Evolutionary conservation across 1,140 invertebrate species (phyloP).

Genomic region (Portunus trituberculatus): DNA sequence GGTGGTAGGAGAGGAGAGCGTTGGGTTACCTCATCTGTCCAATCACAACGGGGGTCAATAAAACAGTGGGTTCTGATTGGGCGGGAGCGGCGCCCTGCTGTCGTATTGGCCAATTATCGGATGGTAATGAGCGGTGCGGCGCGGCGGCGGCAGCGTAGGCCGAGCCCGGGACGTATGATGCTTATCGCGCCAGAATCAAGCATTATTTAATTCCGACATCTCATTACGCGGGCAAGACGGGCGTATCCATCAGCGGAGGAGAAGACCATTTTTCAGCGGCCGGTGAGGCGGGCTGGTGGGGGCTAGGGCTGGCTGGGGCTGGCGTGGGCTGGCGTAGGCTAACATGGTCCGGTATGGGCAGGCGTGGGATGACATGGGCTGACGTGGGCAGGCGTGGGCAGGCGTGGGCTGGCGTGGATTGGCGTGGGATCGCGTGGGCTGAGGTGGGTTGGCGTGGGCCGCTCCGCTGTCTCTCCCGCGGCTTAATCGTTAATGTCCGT

Average conservation of each 20-base stretch:
- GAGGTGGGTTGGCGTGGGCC: neutral
- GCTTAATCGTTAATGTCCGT: slow-evolving; percentile 75
- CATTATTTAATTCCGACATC: slow-evolving; percentile 76
- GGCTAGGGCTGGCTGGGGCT: no score
- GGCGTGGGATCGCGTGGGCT: no score
- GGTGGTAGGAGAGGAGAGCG: neutral
- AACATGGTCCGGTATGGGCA: no score
- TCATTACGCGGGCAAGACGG: slow-evolving; percentile 68
- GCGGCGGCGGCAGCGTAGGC: slow-evolving; percentile 33
- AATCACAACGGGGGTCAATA: slow-evolving; percentile 73
- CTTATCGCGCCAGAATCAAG: slow-evolving; percentile 70
- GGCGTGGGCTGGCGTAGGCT: neutral
- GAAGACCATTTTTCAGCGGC: slow-evolving; percentile 53
- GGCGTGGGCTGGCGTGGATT: no score
- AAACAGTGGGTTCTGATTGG: slow-evolving; percentile 71
- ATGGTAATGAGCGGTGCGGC: slow-evolving; percentile 72
- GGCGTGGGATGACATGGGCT: no score
- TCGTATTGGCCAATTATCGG: slow-evolving; percentile 75
- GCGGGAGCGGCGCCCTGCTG: slow-evolving; percentile 52
- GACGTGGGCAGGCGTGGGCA: no score
- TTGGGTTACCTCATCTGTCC: slow-evolving; percentile 71
- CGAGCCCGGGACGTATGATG: slow-evolving; percentile 50
- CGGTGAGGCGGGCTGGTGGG: neutral
- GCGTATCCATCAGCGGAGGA: slow-evolving; percentile 48
- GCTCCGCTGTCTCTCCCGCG: neutral